Base-by-base conservation (phyloP, 2,888 invertebrate species). In the Biston stratarius region DNA sequence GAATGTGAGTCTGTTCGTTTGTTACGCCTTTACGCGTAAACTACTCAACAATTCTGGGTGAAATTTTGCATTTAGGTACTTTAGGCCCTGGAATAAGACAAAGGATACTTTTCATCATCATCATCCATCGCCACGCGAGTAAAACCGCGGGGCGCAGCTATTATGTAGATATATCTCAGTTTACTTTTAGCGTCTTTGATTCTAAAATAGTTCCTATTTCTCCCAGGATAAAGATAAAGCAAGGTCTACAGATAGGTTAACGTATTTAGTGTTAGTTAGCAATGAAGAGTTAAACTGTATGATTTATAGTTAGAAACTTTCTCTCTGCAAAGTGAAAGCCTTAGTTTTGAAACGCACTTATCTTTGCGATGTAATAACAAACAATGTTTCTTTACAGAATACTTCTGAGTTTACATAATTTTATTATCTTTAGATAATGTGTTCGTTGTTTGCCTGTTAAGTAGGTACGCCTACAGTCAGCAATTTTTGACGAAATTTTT, bases 311-410 rank as follows among this genome's bases (percentile, higher is more conserved):
- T 71, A 61, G 65, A 67, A 56, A 77, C 82, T 82, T 80, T 82
- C 80, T 76, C 81, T 76, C 73, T 72, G 74, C 70, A 64, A 67
- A 76, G 82, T 80, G 83, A 82, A 82, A 83, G 81, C 76, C 70
- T 76, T 64, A 75, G 47, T 65, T 72, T 57, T 51, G 57, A 58
- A 64, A 67, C 55, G 61, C 62, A 72, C 70, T 73, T 65, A 67
- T 65, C 56, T 70, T 59, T 49, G 66, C 68, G 65, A 71, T 53
- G 62, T 67, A 72, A 24, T 24, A 24, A 59, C 59, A 65, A 44
- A 69, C 61, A 63, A 59, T 62, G 57, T 51, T 61, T 38, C 38
- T 64, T 70, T 68, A 66, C 52, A 10, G 38, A 64, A 67, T 24
- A 56, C 12, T 61, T 71, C 67, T 64, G 6, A 14, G 10, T 61